Base-by-base conservation (phyloP, 92 coral and sea anemone species). In the Parazoanthus darwini region DNA sequence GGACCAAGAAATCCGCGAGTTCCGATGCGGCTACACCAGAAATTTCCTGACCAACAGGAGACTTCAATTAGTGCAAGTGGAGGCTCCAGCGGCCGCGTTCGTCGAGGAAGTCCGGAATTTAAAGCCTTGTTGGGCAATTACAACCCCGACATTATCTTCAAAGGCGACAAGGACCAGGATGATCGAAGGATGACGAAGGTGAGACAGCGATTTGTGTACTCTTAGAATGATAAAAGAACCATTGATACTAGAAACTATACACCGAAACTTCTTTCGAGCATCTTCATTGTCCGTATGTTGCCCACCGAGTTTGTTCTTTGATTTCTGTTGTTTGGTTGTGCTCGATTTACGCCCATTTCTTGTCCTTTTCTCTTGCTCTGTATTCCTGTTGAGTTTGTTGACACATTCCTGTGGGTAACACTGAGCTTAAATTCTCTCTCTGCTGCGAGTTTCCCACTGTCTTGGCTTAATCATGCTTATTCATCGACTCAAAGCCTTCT, bases 141-240 rank as follows among this genome's bases (percentile, higher is more conserved):
- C 46, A 88, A 92, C 80, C 90, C 99, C 7, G 92, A 93, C 71
- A 94, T 97, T 36, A 91, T 95, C 48, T 95, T 97, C 71, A 91
- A 82, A 73, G 95, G 92, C 48, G 91, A 93, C 59, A 83, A 74
- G 42, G 87, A 90, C 46, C 90, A 89, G 11, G 96, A 95, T 51
- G 92, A 89, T 23, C 90, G 98, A 26, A 82, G 90, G 81, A 97
- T 97, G 99, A 94, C 96, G 33, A 82, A 91, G 98, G 99, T 97
- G 89, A 77, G 56, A 26, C 46, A 10, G 23, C 14, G 35, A 37
- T 25, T 80, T 15, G 85, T 43, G 65, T 58, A 54, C 36, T 79
- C 3, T 46, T 39, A 11, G 51, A 44, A 39, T 36, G 29, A 35
- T 66, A 65, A 29, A 44, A 2, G 42, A 72, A 84, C 0, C 74